Evolutionary conservation across 1,140 invertebrate genomes (phyloP).

Genomic region (Popillia japonica): DNA sequence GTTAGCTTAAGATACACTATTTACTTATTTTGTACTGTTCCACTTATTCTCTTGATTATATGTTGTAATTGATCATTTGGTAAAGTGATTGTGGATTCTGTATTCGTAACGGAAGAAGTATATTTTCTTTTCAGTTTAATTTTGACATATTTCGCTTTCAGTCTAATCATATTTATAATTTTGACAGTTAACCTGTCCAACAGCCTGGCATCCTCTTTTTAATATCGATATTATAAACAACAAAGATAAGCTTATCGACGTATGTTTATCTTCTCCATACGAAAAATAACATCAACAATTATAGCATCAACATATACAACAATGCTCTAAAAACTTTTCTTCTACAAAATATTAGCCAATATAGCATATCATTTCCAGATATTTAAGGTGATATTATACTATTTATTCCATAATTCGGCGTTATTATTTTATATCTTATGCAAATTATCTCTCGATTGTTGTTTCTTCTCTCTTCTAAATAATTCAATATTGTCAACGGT

Average conservation of each 20-base stretch:
- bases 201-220: not conserved
- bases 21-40: constrained; percentile 18
- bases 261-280: not conserved
- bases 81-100: not conserved
- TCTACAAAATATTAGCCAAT: constrained; percentile 29
- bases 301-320: constrained; percentile 18
- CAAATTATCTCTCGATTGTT: not conserved
- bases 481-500: constrained; percentile 32
- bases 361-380: constrained; percentile 18
- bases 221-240: constrained; percentile 9
- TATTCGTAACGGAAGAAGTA: not conserved
- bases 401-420: constrained; percentile 10
- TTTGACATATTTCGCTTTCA: constrained; percentile 24
- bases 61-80: not conserved
- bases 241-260: not conserved
- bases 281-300: constrained; percentile 20
- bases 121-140: constrained; percentile 26
- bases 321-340: constrained; percentile 8
- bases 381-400: not conserved
- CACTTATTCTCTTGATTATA: constrained; percentile 13
- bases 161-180: constrained; percentile 24
- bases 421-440: constrained; percentile 12
- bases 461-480: constrained; percentile 11
- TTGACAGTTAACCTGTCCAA: constrained; percentile 27
- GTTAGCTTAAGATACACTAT: not conserved